phyloP scores from a whole-genome alignment of 2,113 vertebrate genomes.

The Rhea americana region DNA sequence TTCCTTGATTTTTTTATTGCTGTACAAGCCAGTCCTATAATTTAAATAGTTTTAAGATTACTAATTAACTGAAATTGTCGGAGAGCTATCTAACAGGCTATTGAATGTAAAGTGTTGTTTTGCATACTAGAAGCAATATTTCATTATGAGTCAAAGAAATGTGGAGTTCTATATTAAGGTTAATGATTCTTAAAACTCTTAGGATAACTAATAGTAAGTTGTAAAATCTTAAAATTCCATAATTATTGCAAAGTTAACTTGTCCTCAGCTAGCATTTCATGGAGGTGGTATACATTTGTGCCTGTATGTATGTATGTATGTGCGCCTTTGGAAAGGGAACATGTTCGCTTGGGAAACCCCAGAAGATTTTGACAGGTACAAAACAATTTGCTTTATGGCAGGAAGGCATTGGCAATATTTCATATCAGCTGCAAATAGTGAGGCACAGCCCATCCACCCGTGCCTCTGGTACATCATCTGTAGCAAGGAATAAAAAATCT shows the following conservation, averaged over 20 bases:
- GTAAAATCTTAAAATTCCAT: neutral
- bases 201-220: neutral
- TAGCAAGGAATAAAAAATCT: neutral
- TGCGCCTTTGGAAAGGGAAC: neutral
- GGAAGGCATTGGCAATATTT: neutral
- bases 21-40: neutral
- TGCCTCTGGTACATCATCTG: neutral
- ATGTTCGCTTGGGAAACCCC: neutral
- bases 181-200: neutral
- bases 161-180: neutral
- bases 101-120: neutral
- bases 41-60: neutral
- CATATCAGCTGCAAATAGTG: fast-evolving
- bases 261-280: neutral
- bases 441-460: neutral
- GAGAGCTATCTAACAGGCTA: neutral
- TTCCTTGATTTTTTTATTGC: neutral
- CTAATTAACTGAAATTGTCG: neutral
- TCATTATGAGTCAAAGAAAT: neutral
- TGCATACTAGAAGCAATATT: neutral
- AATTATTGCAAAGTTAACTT: neutral
- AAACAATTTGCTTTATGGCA: neutral
- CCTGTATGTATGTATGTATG: fast-evolving
- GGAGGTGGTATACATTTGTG: neutral
- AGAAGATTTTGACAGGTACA: neutral